Base-by-base conservation (phyloP, 2,113 vertebrate species). In the Drymodes brunneopygia region DNA sequence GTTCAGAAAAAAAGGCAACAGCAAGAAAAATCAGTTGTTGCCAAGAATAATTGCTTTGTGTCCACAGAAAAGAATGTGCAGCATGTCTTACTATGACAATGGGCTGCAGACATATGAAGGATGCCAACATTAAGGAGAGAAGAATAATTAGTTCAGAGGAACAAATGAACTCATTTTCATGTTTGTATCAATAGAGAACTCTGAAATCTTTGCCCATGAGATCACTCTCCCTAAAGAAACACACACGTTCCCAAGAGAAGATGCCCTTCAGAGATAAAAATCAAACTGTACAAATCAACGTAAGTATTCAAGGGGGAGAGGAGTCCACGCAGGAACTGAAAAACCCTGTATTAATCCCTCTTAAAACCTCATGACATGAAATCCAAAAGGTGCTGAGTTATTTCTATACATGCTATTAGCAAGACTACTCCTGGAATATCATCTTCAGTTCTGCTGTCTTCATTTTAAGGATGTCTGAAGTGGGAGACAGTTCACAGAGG, bases 191-290 rank as follows among this genome's bases (percentile, higher is more conserved):
- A 48, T 4, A 88, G 27, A 85, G 94, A 86, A 78, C 29, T 45
- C 86, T 38, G 62, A 93, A 90, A 50, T 88, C 71, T 92, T 73
- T 86, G 42, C 24, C 67, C 60, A 36, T 54, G 70, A 75, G 54
- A 73, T 79, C 13, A 19, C 36, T 54, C 85, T 93, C 70, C 61
- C 66, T 90, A 67, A 87, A 93, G 61, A 90, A 87, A 91, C 25
- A 86, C 9, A 44, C 2, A 1, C 1, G 1, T 44, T 85, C 83
- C 54, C 81, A 85, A 85, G 45, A 45, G 62, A 95, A 95, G 77
- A 77, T 69, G 58, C 67, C 62, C 93, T 79, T 80, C 54, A 65
- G 61, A 95, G 90, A 85, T 90, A 73, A 94, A 91, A 95, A 86
- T 80, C 58, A 47, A 60, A 58, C 28, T 69, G 62, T 35, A 89